These are phyloP conservation scores for Chascanopsetta lugubris DNA, from an alignment of 2,113 vertebrate genomes.

Conservation along the genomic window DNA sequence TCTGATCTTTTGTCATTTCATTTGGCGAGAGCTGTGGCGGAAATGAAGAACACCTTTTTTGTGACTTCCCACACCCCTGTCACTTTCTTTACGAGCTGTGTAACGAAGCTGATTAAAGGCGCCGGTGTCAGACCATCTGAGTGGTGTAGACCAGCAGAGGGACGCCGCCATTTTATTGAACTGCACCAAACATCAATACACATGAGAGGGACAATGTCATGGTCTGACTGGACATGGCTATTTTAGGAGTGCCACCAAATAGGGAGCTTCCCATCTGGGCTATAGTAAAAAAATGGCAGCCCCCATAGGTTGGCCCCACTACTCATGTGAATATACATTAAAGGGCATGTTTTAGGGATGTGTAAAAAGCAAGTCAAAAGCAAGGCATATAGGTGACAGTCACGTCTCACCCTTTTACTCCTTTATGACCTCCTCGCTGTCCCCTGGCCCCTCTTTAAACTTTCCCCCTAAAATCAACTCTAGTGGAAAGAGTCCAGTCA, in stretches of 20 bases:
- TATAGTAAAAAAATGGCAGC: no score
- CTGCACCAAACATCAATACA: not conserved
- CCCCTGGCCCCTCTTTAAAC: slow-evolving; percentile 39
- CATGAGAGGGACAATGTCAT: not conserved
- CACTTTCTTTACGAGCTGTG: slow-evolving; percentile 63
- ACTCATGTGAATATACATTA: no score
- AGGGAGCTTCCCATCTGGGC: no score
- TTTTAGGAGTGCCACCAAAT: no score
- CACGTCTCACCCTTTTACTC: slow-evolving; percentile 62
- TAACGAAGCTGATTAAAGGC: slow-evolving; percentile 47
- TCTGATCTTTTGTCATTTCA: slow-evolving; percentile 70
- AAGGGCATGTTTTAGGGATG: no score
- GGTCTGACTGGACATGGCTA: no score
- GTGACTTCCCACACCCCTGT: slow-evolving; percentile 63
- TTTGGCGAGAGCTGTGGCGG: slow-evolving; percentile 49
- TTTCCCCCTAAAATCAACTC: slow-evolving; percentile 27
- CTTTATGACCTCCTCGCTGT: slow-evolving; percentile 57
- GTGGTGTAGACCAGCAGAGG: not conserved
- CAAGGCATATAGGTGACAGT: no score
- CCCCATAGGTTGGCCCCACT: no score
- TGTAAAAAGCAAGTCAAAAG: no score
- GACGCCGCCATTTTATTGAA: not conserved
- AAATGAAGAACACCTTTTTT: slow-evolving; percentile 73
- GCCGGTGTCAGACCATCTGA: slow-evolving; percentile 7
- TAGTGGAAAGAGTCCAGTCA: slow-evolving; percentile 54